Conservation (phyloP, 2,113 vertebrate species). For the Vimba vimba region DNA sequence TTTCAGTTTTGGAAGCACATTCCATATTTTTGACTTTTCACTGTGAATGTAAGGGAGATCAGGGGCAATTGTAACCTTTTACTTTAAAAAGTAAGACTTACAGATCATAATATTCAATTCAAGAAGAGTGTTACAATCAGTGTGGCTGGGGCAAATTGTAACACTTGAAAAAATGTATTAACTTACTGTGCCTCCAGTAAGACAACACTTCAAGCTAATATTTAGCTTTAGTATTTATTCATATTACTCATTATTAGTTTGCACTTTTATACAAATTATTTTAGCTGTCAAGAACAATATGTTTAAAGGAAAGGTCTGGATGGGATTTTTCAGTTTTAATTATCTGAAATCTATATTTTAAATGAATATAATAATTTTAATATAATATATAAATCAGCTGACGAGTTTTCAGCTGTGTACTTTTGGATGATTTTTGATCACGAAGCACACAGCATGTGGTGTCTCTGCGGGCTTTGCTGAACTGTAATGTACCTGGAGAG, state of each 20-base stretch:
- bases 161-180: background rate
- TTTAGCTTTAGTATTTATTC: background rate
- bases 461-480: background rate
- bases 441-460: constrained; percentile 2
- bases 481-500: constrained; percentile 14
- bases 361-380: background rate
- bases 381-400: background rate
- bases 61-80: background rate
- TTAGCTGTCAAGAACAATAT: background rate
- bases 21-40: background rate
- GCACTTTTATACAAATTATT: background rate
- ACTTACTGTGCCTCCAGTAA: background rate
- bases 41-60: background rate
- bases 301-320: background rate
- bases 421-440: background rate
- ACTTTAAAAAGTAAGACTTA: background rate
- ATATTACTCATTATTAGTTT: background rate
- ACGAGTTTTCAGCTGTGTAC: background rate
- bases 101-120: background rate
- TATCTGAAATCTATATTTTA: background rate
- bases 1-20: background rate
- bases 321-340: background rate
- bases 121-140: background rate
- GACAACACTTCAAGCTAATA: background rate
- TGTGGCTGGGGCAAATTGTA: background rate